These are phyloP conservation scores for Drosophila melanosoma DNA, from an alignment of 2,888 invertebrate genomes.

Conservation along the genomic window DNA sequence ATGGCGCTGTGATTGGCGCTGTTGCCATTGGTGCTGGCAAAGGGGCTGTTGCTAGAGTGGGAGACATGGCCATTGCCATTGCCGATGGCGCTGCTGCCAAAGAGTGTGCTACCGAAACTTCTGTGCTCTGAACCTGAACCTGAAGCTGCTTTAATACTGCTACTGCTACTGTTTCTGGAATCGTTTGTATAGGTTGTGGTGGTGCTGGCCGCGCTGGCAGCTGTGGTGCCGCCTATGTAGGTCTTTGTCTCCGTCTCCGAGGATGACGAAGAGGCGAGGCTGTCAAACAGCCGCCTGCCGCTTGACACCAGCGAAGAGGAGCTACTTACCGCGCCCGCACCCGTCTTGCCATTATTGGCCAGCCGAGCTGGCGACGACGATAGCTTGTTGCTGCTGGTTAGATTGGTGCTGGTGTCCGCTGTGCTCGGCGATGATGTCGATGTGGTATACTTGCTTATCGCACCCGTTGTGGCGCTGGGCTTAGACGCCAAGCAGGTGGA, in stretches of 20 bases:
- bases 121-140: slow-evolving; percentile 82
- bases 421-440: slow-evolving; percentile 54
- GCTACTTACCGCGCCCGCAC: slow-evolving; percentile 58
- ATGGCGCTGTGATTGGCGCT: slow-evolving; percentile 80
- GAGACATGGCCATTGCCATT: slow-evolving; percentile 63
- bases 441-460: slow-evolving; percentile 74
- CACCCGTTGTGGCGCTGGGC: slow-evolving; percentile 68
- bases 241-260: slow-evolving; percentile 77
- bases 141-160: slow-evolving; percentile 76
- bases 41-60: slow-evolving; percentile 70
- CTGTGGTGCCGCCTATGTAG: slow-evolving; percentile 68
- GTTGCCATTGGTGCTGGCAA: slow-evolving; percentile 74
- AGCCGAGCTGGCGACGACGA: slow-evolving; percentile 80
- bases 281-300: slow-evolving; percentile 82
- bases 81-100: slow-evolving; percentile 77
- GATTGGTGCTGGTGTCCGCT: slow-evolving; percentile 56
- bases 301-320: slow-evolving; percentile 76
- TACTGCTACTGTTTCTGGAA: slow-evolving; percentile 79
- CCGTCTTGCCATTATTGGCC: slow-evolving; percentile 56
- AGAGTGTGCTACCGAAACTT: slow-evolving; percentile 77
- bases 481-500: slow-evolving; percentile 44
- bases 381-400: slow-evolving; percentile 65
- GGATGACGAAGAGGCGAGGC: slow-evolving; percentile 78
- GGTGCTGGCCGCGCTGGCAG: slow-evolving; percentile 66
- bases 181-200: slow-evolving; percentile 81